phyloP scores from a whole-genome alignment of 2,113 vertebrate species.

The Ciconia maguari region DNA sequence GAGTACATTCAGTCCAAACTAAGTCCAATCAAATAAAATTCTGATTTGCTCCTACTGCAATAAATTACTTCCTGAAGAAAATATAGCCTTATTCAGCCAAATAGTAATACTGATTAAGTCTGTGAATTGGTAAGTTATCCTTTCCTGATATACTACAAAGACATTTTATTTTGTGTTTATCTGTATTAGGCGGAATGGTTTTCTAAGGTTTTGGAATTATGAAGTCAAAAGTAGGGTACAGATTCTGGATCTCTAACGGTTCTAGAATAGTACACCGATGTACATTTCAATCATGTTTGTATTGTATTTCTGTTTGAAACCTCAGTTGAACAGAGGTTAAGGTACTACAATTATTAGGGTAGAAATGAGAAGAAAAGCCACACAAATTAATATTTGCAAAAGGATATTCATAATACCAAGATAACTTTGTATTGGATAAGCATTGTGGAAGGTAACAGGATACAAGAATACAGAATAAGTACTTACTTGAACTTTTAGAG shows the following conservation, averaged over 20 bases:
- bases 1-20: background rate
- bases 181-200: background rate
- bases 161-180: background rate
- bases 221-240: background rate
- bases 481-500: constrained; percentile 88
- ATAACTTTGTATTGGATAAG: background rate
- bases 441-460: background rate
- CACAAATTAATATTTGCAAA: background rate
- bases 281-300: background rate
- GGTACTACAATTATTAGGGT: background rate
- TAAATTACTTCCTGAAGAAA: background rate
- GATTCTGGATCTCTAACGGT: background rate
- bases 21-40: background rate
- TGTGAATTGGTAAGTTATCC: background rate
- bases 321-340: background rate
- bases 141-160: background rate
- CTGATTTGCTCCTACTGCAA: background rate
- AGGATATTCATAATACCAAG: background rate
- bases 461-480: background rate
- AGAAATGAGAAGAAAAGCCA: background rate
- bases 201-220: background rate
- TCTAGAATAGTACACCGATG: background rate
- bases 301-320: background rate
- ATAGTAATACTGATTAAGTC: background rate
- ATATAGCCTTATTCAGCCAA: background rate